These are phyloP conservation scores for Lutraria lutraria DNA, from an alignment of 2,888 invertebrate genomes.

Conservation along the genomic window DNA sequence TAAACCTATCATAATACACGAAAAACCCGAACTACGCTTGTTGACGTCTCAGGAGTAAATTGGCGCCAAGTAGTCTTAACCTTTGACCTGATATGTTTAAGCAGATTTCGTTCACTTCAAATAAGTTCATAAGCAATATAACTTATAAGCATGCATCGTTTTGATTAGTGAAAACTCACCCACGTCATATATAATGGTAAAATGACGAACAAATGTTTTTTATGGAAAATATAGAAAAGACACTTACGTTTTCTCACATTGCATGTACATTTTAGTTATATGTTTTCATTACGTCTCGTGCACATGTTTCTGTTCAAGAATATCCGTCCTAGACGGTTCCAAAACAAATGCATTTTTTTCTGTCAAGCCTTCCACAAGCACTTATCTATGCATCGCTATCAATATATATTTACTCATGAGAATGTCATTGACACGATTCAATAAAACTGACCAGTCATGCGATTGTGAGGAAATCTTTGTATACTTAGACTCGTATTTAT, in stretches of 20 bases:
- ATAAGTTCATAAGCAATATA: neutral
- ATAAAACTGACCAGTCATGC: conserved; percentile 4
- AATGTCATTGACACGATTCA: neutral
- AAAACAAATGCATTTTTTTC: too few species aligned
- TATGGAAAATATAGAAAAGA: too few species aligned
- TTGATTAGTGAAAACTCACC: too few species aligned
- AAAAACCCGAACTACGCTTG: neutral
- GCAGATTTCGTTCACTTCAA: neutral
- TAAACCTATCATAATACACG: neutral
- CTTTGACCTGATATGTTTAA: neutral
- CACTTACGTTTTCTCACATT: too few species aligned
- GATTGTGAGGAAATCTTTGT: neutral
- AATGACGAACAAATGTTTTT: too few species aligned
- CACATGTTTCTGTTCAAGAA: too few species aligned
- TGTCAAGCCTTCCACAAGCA: neutral
- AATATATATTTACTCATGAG: neutral
- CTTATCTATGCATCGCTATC: neutral
- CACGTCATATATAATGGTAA: too few species aligned
- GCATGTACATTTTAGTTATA: too few species aligned
- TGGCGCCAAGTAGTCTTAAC: conserved; percentile 22
- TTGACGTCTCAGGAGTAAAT: neutral
- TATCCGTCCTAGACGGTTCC: too few species aligned
- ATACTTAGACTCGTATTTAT: neutral
- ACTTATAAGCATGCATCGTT: too few species aligned
- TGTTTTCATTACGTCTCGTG: too few species aligned